phyloP scores from a whole-genome alignment of 2,888 invertebrate species.

The Pycnomerus fuliginosus region DNA sequence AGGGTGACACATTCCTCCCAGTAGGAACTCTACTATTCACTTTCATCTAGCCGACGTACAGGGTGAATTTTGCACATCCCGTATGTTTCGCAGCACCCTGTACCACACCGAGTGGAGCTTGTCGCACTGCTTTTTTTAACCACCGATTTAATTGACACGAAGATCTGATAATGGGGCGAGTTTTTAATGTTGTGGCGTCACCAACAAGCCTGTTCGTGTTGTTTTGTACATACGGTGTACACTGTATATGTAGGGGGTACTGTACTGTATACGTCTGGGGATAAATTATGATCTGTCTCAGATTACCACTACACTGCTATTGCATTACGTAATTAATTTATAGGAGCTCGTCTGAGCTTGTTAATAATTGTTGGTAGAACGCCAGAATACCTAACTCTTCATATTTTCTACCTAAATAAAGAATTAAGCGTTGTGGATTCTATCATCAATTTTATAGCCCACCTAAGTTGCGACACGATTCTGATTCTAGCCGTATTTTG shows the following conservation, averaged over 20 bases:
- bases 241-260: slow-evolving; percentile 4
- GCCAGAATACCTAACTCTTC: no score
- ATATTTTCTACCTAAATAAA: no score
- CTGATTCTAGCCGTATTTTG: no score
- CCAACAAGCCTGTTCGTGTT: slow-evolving; percentile 2
- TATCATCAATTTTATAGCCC: no score
- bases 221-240: no score
- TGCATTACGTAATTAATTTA: slow-evolving; percentile 5
- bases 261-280: slow-evolving; percentile 3
- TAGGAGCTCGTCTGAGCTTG: no score
- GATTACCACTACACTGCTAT: slow-evolving; percentile 5
- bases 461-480: no score
- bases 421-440: no score
- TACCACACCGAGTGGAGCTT: slow-evolving; percentile 18
- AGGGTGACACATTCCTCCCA: no score
- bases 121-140: slow-evolving; percentile 10
- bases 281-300: neutral
- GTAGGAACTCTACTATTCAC: no score
- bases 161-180: slow-evolving; percentile 4
- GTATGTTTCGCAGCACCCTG: slow-evolving; percentile 29
- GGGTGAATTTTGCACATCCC: slow-evolving; percentile 6
- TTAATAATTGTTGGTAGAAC: no score
- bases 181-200: neutral
- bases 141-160: slow-evolving; percentile 17
- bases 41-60: slow-evolving; percentile 3